Conservation (phyloP, 2,888 invertebrate genomes). For the Arge pagana region DNA sequence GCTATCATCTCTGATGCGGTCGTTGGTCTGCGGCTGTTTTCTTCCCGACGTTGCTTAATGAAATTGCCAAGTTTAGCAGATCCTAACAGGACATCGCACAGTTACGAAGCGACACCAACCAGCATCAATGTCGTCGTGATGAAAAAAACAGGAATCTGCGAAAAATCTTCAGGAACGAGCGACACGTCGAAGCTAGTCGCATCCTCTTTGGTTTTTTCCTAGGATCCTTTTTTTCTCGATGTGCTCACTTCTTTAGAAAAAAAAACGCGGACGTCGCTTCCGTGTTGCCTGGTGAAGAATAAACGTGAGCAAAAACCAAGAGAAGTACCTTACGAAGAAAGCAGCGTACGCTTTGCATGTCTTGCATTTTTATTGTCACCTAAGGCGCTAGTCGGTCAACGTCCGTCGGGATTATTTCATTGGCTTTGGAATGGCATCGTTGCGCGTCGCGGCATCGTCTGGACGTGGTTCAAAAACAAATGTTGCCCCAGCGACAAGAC, state of each 20-base stretch:
- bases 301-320: no score
- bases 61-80: constrained; percentile 27
- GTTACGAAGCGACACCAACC: constrained; percentile 18
- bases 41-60: constrained; percentile 31
- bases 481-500: not conserved
- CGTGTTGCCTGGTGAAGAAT: no score
- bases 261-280: no score
- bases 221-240: no score
- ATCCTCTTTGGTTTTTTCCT: no score
- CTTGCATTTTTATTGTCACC: constrained; percentile 16
- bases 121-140: no score
- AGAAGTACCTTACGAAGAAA: no score
- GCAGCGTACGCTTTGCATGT: constrained; percentile 13
- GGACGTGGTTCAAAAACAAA: constrained; percentile 20
- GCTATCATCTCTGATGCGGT: constrained; percentile 19
- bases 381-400: constrained; percentile 13
- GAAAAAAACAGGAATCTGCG: no score
- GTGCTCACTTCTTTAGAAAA: no score
- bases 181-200: no score
- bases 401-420: constrained; percentile 12
- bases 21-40: constrained; percentile 22
- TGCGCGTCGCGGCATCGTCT: not conserved
- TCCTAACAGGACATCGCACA: constrained; percentile 3
- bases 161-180: no score
- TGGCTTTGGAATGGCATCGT: not conserved